Percentiles rank a stretch among this genome's conserved stretches.
Conservation (phyloP, 2,797 vertebrate species). For the Sebastes minor region DNA sequence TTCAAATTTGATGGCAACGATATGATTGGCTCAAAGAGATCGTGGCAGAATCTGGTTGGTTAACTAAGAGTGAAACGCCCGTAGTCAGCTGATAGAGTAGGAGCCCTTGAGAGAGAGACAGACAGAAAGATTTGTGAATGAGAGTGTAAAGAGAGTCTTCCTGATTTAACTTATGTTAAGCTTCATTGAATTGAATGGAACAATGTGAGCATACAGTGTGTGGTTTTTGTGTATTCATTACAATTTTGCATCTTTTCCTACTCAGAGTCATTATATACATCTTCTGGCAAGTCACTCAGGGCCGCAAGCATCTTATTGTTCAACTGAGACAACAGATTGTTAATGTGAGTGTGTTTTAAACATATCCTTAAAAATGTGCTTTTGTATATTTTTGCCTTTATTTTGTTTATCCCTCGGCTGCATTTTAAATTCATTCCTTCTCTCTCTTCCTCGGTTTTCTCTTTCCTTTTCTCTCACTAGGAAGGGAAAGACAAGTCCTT, state of each 20-base stretch:
- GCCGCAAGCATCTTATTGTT: slow-evolving; percentile 84
- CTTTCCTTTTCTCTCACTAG: slow-evolving; percentile 67
- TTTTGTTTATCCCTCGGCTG: background rate
- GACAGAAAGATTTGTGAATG: too few relatives aligned
- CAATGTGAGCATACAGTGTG: background rate
- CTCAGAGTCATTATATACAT: slow-evolving; percentile 88
- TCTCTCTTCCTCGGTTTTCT: background rate
- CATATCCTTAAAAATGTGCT: background rate
- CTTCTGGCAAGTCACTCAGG: slow-evolving; percentile 89
- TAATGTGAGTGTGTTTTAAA: slow-evolving; percentile 82
- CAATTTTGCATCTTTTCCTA: background rate
- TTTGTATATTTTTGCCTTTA: background rate
- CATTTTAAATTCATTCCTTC: background rate
- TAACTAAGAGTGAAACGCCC: too few relatives aligned
- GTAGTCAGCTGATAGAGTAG: too few relatives aligned
- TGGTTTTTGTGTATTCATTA: background rate
- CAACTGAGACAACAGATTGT: slow-evolving; percentile 85
- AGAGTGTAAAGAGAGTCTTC: too few relatives aligned
- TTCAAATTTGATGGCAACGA: too few relatives aligned
- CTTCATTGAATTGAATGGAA: background rate
- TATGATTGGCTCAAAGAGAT: too few relatives aligned
- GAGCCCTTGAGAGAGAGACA: too few relatives aligned
- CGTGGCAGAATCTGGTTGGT: too few relatives aligned
- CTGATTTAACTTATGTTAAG: background rate
- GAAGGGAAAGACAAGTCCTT: slow-evolving; percentile 91